These are phyloP conservation scores for Diarsia brunnea DNA, from an alignment of 2,888 invertebrate genomes.

Conservation along the genomic window DNA sequence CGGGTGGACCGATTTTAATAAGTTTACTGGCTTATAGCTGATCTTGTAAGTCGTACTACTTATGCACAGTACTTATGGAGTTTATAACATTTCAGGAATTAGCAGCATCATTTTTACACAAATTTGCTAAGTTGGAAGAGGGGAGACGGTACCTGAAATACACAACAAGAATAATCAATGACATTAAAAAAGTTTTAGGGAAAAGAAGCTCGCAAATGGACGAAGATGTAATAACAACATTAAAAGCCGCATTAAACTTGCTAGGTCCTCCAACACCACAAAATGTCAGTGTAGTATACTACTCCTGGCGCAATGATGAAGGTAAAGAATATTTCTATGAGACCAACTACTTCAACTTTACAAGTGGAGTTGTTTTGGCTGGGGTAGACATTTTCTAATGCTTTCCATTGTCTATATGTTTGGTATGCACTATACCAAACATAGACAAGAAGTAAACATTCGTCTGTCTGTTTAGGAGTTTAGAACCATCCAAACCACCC, in stretches of 20 bases:
- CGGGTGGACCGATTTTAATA: background rate
- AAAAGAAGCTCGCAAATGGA: conserved; percentile 75
- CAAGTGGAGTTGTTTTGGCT: too few relatives aligned
- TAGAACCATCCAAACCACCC: too few relatives aligned
- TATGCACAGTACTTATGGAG: background rate
- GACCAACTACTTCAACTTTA: too few relatives aligned
- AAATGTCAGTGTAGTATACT: conserved; percentile 72
- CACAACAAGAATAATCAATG: conserved; percentile 82
- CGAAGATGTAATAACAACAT: conserved; percentile 72
- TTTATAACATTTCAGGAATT: conserved; percentile 76
- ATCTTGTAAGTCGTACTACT: too few relatives aligned
- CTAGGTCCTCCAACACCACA: conserved; percentile 75
- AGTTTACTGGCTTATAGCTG: too few relatives aligned
- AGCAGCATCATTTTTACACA: conserved; percentile 77
- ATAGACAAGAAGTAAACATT: too few relatives aligned
- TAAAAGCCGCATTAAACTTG: conserved; percentile 76
- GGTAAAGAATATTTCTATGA: conserved; percentile 74
- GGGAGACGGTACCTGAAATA: conserved; percentile 84
- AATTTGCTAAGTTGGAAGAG: conserved; percentile 82
- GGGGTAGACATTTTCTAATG: too few relatives aligned
- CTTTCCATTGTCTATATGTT: too few relatives aligned
- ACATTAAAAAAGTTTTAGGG: conserved; percentile 81
- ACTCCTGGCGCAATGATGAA: conserved; percentile 78
- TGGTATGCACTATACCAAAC: too few relatives aligned
- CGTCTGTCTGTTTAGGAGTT: too few relatives aligned